phyloP scores from a whole-genome alignment of 1,140 invertebrate species.

The Lepidotrigona ventralis region DNA sequence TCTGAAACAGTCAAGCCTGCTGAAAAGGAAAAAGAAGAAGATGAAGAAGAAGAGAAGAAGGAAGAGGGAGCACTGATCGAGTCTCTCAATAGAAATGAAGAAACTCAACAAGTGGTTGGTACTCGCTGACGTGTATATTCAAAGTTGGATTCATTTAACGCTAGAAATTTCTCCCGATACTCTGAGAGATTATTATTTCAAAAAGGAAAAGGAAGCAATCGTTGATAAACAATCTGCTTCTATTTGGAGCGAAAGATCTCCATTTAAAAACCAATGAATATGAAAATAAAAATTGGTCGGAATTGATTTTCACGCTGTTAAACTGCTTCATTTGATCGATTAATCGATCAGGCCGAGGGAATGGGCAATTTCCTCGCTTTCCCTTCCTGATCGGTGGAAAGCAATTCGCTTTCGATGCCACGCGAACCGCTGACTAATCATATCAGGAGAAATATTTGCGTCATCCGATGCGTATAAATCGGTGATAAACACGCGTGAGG shows the following conservation, averaged over 20 bases:
- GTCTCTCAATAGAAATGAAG: neutral
- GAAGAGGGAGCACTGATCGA: too few relatives aligned
- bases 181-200: too few relatives aligned
- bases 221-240: too few relatives aligned
- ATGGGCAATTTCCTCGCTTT: conserved; percentile 28
- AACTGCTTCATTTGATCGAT: neutral
- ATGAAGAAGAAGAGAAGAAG: too few relatives aligned
- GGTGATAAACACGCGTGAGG: neutral
- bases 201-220: too few relatives aligned
- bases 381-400: conserved; percentile 38
- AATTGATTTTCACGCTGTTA: too few relatives aligned
- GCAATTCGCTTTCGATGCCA: conserved; percentile 31
- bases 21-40: too few relatives aligned
- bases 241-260: too few relatives aligned
- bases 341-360: neutral
- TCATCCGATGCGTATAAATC: neutral
- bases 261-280: too few relatives aligned
- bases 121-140: neutral
- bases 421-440: neutral
- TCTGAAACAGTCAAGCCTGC: neutral
- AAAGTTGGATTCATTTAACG: neutral
- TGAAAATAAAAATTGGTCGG: too few relatives aligned
- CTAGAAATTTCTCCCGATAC: neutral
- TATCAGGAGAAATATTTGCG: neutral
- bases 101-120: neutral